These are phyloP conservation scores for Lithobates sylvaticus DNA, from an alignment of 2,797 vertebrate genomes.

Conservation along the genomic window DNA sequence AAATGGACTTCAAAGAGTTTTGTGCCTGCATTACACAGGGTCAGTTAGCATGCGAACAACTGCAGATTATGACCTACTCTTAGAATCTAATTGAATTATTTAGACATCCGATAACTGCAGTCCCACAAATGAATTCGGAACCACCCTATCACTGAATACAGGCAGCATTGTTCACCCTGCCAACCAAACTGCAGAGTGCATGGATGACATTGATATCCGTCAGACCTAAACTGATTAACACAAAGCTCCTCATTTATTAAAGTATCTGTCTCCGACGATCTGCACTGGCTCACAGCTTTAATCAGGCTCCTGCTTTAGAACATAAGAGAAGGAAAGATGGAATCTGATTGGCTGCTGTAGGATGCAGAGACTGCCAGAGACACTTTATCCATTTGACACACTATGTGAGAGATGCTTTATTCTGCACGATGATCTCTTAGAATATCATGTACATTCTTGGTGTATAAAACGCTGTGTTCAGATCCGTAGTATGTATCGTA, in stretches of 20 bases:
- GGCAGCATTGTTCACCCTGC: neutral
- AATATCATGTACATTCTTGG: too few relatives aligned
- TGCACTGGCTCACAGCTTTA: neutral
- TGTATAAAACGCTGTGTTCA: too few relatives aligned
- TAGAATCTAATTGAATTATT: neutral
- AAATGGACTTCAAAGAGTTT: too few relatives aligned
- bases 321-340: neutral
- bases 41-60: neutral
- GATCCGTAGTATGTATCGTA: too few relatives aligned
- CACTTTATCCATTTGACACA: too few relatives aligned
- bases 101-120: neutral
- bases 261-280: neutral
- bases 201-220: neutral
- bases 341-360: neutral
- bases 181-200: neutral
- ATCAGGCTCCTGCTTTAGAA: neutral
- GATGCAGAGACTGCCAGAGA: too few relatives aligned
- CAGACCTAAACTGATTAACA: neutral
- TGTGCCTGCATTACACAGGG: neutral
- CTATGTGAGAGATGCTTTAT: too few relatives aligned
- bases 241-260: neutral
- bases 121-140: neutral
- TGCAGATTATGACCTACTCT: neutral
- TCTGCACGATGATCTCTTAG: too few relatives aligned
- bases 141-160: too few relatives aligned